Percentiles rank a stretch among this genome's conserved stretches.
phyloP scores from a whole-genome alignment of 2,797 vertebrate genomes.

The Eleutherodactylus coqui region DNA sequence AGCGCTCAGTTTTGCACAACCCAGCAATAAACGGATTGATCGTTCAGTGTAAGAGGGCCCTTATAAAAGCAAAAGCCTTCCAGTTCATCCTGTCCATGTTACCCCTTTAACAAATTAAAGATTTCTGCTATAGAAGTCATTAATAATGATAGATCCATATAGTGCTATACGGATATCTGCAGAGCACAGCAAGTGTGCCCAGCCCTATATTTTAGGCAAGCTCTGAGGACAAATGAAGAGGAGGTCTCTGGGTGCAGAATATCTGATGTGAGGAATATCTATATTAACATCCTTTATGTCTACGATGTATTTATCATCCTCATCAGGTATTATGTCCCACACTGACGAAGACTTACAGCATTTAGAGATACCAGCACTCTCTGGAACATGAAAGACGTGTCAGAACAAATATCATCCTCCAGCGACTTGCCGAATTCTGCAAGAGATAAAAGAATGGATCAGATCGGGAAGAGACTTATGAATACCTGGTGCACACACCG shows the following conservation, averaged over 20 bases:
- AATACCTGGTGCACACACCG: background rate
- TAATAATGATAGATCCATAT: background rate
- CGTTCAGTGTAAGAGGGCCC: too few relatives aligned
- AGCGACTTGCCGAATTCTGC: constrained; percentile 82
- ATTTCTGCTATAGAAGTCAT: background rate
- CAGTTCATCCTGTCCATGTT: background rate
- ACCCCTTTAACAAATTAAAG: background rate
- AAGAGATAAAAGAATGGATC: constrained; percentile 17
- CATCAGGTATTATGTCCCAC: background rate
- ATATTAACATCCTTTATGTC: background rate
- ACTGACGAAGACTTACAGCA: constrained; percentile 77
- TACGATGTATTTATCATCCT: background rate
- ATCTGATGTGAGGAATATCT: background rate
- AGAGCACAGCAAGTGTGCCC: background rate
- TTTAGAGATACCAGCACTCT: constrained; percentile 92
- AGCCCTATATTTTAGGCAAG: background rate
- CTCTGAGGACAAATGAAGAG: background rate
- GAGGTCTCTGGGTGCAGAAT: background rate
- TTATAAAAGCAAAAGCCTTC: too few relatives aligned
- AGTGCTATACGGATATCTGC: background rate
- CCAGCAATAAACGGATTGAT: too few relatives aligned
- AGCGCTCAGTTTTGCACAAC: too few relatives aligned
- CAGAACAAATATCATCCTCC: constrained; percentile 87
- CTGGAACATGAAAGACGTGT: constrained; percentile 93
- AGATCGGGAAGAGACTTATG: background rate